Conservation (phyloP, 2,113 vertebrate genomes). For the Vombatus ursinus region DNA sequence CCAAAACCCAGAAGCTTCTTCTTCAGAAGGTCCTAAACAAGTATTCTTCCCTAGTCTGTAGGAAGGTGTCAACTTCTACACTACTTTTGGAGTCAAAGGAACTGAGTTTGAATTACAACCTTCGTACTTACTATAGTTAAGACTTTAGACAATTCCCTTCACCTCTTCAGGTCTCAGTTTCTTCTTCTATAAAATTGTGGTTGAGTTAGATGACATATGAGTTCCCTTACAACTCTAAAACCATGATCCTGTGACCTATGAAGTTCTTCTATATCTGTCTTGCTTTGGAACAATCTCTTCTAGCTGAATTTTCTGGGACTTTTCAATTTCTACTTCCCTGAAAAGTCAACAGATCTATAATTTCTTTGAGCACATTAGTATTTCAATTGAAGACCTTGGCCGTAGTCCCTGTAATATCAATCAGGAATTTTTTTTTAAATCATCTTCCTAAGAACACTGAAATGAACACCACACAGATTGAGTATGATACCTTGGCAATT, state of each 20-base stretch:
- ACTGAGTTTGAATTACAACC: neutral
- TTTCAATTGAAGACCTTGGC: neutral
- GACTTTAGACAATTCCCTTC: neutral
- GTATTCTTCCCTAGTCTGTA: neutral
- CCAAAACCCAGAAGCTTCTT: constrained; percentile 1
- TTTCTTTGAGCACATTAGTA: constrained; percentile 34
- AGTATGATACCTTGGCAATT: neutral
- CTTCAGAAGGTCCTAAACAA: neutral
- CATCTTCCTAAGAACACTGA: neutral
- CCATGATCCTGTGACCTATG: neutral
- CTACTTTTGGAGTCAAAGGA: neutral
- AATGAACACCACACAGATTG: neutral
- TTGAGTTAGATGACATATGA: neutral
- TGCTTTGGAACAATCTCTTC: neutral
- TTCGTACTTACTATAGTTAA: neutral
- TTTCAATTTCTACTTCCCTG: constrained; percentile 5
- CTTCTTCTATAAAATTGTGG: neutral
- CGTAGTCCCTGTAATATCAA: constrained; percentile 4
- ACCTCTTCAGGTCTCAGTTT: neutral
- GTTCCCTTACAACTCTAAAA: neutral
- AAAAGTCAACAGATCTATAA: neutral
- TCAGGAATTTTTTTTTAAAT: neutral
- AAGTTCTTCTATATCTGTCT: too few relatives aligned
- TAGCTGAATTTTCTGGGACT: neutral
- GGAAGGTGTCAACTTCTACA: neutral